Conservation (phyloP, 2,113 vertebrate genomes). For the Argyrosomus japonicus region DNA sequence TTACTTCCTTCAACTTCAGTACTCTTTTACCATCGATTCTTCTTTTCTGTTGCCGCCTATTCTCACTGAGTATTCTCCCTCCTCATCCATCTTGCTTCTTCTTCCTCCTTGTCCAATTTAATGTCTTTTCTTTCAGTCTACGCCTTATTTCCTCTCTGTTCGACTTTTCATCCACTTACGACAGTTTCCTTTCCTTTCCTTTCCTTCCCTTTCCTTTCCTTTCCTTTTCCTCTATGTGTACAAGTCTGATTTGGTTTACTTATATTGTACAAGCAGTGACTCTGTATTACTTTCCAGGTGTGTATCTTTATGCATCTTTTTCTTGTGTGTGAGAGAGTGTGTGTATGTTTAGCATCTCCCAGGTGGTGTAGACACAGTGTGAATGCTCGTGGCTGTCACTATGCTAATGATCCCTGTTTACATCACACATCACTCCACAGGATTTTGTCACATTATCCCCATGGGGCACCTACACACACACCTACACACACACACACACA, state of each 20-base stretch:
- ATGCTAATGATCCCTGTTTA: constrained; percentile 79
- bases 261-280: constrained; percentile 25
- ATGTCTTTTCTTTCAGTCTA: too few species aligned
- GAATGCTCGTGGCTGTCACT: constrained; percentile 60
- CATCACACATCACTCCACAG: constrained; percentile 74
- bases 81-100: not conserved
- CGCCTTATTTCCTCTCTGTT: not conserved
- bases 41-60: constrained; percentile 1
- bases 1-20: not conserved
- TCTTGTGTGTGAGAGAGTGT: constrained; percentile 12
- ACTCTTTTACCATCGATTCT: constrained; percentile 2
- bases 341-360: constrained; percentile 52
- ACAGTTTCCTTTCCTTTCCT: not conserved
- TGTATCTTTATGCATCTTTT: constrained; percentile 9
- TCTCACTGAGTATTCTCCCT: constrained; percentile 17
- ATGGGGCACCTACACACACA: constrained; percentile 21
- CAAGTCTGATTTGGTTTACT: constrained; percentile 38
- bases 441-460: constrained; percentile 62
- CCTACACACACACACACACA: not conserved
- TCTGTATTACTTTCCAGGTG: constrained; percentile 41
- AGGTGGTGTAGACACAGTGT: constrained; percentile 64
- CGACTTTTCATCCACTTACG: not conserved
- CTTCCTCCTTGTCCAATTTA: not conserved
- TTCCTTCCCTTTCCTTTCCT: constrained; percentile 2
- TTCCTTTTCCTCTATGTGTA: constrained; percentile 19